Evolutionary conservation across 2,797 vertebrate genomes (phyloP).

Genomic region (Forpus xanthops): DNA sequence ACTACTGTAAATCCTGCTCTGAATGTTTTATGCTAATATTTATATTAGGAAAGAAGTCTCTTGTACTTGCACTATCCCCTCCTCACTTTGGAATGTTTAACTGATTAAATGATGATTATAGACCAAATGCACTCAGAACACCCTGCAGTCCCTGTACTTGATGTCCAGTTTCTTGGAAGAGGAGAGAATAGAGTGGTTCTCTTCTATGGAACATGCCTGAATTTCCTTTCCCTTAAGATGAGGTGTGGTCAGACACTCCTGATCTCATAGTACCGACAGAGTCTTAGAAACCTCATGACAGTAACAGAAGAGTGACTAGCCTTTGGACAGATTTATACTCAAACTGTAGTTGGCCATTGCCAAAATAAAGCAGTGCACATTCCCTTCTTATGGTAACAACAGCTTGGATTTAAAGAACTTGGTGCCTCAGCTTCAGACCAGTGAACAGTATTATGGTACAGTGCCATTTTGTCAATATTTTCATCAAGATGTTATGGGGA

Average conservation of each 20-base stretch:
- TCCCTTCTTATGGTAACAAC: neutral
- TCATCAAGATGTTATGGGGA: neutral
- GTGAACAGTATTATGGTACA: neutral
- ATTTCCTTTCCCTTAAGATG: neutral
- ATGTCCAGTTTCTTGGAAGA: neutral
- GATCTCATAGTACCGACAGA: neutral
- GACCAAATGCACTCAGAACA: neutral
- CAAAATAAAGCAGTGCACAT: neutral
- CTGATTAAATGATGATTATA: neutral
- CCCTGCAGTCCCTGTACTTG: neutral
- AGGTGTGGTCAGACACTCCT: neutral
- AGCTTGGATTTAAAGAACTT: neutral
- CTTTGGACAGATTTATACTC: neutral
- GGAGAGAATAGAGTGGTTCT: neutral
- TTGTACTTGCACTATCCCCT: neutral
- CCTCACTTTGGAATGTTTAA: neutral
- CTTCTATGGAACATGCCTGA: neutral
- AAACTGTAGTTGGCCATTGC: neutral
- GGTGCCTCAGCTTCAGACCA: neutral
- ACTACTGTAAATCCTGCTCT: neutral
- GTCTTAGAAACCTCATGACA: neutral
- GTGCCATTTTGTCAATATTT: neutral
- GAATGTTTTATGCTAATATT: neutral
- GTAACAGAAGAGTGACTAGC: neutral
- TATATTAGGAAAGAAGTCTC: neutral